Conservation (phyloP, 2,888 invertebrate species). For the Cheiracanthium punctorium region DNA sequence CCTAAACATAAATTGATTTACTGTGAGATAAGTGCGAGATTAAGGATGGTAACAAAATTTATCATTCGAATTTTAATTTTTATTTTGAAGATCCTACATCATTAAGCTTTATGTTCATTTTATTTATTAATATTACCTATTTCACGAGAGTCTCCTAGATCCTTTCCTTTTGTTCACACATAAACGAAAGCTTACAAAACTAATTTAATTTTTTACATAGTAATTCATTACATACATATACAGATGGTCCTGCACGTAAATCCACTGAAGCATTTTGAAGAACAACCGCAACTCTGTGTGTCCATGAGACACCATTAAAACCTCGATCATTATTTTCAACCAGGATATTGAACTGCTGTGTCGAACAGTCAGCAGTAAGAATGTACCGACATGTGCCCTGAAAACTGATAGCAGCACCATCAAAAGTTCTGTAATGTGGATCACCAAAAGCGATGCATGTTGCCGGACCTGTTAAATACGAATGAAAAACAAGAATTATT, state of each 20-base stretch:
- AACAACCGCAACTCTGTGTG: constrained; percentile 75
- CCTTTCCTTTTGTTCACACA: too few relatives aligned
- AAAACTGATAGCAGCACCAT: constrained; percentile 94
- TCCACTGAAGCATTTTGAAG: constrained; percentile 57
- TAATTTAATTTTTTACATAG: too few relatives aligned
- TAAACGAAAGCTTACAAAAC: not conserved
- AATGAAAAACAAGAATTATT: not conserved
- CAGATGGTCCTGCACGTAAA: constrained; percentile 51
- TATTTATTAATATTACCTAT: too few relatives aligned
- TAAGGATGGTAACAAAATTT: too few relatives aligned
- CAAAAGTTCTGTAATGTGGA: constrained; percentile 94
- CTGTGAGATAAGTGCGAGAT: too few relatives aligned
- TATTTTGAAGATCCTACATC: too few relatives aligned
- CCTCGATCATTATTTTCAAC: constrained; percentile 93
- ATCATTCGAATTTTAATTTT: too few relatives aligned
- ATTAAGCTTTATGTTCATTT: too few relatives aligned
- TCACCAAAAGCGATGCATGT: constrained; percentile 69
- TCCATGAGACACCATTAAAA: constrained; percentile 76
- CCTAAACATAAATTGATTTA: too few relatives aligned
- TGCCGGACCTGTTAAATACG: constrained; percentile 45
- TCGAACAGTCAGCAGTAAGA: constrained; percentile 86
- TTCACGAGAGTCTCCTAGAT: too few relatives aligned
- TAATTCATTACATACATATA: constrained; percentile 46
- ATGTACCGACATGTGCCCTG: constrained; percentile 94
- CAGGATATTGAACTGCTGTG: constrained; percentile 85